phyloP scores from a whole-genome alignment of 2,888 invertebrate genomes.

The Eurytoma californica region DNA sequence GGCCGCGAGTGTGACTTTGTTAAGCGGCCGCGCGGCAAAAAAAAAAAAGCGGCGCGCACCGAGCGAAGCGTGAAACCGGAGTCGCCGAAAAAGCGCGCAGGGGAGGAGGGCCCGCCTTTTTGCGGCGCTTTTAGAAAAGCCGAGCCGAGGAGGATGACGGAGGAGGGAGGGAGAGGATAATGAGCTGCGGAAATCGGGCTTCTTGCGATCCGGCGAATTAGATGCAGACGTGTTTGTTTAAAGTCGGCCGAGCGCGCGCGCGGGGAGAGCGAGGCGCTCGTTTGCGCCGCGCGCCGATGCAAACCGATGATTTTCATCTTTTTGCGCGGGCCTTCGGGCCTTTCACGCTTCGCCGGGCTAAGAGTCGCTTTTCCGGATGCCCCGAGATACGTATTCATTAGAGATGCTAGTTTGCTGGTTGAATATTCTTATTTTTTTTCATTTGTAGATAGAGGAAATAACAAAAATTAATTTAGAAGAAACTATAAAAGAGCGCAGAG shows the following conservation, averaged over 20 bases:
- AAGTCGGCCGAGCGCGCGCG: neutral
- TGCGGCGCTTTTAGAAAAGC: conserved; percentile 3
- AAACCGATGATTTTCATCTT: conserved; percentile 13
- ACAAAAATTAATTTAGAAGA: no score
- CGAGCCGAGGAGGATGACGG: neutral
- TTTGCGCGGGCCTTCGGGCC: neutral
- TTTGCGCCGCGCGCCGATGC: neutral
- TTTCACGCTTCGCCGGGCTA: neutral
- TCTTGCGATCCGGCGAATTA: conserved; percentile 17
- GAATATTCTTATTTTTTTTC: no score
- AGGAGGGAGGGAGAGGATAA: conserved; percentile 10
- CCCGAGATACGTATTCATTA: neutral
- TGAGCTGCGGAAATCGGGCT: conserved; percentile 29
- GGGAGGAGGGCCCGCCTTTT: conserved; percentile 22
- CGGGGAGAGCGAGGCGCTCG: neutral
- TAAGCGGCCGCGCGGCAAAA: conserved; percentile 3
- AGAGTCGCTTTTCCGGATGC: neutral
- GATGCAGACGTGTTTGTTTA: conserved; percentile 22
- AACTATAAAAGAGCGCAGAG: no score
- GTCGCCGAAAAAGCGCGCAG: conserved; percentile 49
- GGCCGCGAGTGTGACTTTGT: neutral
- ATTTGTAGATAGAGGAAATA: no score
- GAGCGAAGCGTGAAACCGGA: conserved; percentile 38
- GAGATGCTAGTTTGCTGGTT: neutral
- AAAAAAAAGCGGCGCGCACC: conserved; percentile 29